Conservation (phyloP, 30 jellyfish, hydroid and myxozoan species). For the Aurelia sp. region DNA sequence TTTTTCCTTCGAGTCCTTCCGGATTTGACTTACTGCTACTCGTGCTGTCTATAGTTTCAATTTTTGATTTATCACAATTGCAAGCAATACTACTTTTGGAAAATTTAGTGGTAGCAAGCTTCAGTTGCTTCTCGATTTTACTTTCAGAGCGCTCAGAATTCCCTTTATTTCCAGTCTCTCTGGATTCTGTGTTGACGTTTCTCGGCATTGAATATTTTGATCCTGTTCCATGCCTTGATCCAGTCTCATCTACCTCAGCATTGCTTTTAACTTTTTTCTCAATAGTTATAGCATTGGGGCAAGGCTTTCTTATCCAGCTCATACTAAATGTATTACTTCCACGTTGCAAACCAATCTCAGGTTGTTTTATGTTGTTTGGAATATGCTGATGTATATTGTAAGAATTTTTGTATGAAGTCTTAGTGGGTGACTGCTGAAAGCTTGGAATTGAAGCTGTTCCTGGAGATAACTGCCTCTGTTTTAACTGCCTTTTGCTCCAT, state of each 20-base stretch:
- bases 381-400: not conserved
- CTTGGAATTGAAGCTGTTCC: not conserved
- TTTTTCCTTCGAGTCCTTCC: not conserved
- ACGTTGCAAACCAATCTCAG: not conserved
- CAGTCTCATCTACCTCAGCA: not conserved
- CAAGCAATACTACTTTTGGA: not conserved
- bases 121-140: not conserved
- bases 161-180: not conserved
- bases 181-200: not conserved
- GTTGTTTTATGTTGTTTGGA: too few relatives aligned
- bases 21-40: not conserved
- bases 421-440: not conserved
- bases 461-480: not conserved
- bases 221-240: not conserved
- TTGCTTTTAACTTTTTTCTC: not conserved
- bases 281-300: not conserved
- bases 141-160: too few relatives aligned
- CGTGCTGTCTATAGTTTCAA: too few relatives aligned
- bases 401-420: not conserved
- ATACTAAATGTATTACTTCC: not conserved
- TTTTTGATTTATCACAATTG: not conserved
- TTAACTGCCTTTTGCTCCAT: constrained; percentile 26
- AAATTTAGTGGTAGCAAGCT: not conserved
- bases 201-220: too few relatives aligned
- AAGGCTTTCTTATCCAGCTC: not conserved